These are phyloP conservation scores for Pterostichus madidus DNA, from an alignment of 2,888 invertebrate species.

Conservation along the genomic window DNA sequence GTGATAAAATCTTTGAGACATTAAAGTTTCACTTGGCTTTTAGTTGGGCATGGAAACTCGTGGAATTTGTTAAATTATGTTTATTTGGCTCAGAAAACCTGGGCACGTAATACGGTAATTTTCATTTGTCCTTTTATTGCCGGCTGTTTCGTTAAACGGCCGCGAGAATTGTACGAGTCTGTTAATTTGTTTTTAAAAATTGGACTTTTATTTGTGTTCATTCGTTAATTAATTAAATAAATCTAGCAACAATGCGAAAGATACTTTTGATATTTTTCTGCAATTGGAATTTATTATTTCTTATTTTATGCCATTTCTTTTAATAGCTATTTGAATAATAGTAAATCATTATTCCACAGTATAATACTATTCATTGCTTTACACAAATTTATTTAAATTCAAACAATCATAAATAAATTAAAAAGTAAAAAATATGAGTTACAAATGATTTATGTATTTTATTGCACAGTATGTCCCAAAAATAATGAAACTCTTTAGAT, in stretches of 20 bases:
- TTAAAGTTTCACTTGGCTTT: constrained; percentile 47
- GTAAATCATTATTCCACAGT: neutral
- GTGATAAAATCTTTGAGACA: constrained; percentile 45
- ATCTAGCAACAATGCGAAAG: constrained; percentile 29
- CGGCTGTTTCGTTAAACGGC: constrained; percentile 57
- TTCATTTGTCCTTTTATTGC: constrained; percentile 63
- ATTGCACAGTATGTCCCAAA: too few species aligned
- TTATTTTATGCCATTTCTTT: neutral
- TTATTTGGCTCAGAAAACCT: constrained; percentile 58
- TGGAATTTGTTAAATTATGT: constrained; percentile 63
- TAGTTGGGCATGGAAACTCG: constrained; percentile 31
- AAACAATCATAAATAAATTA: constrained; percentile 4
- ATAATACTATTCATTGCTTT: neutral
- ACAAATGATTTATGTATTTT: too few species aligned
- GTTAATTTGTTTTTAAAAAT: constrained; percentile 59
- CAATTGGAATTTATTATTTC: constrained; percentile 8
- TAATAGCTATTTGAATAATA: neutral
- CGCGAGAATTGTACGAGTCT: constrained; percentile 47
- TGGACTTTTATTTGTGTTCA: constrained; percentile 41
- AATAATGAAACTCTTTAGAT: too few species aligned
- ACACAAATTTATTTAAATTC: neutral
- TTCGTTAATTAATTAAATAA: constrained; percentile 48
- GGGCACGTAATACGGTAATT: constrained; percentile 64
- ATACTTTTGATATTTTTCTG: constrained; percentile 36
- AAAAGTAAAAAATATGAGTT: neutral